Evolutionary conservation across 2,113 vertebrate species (phyloP), one percentile per base, ranked within the genome.

Genomic region (Periophthalmodon schlosseri): DNA sequence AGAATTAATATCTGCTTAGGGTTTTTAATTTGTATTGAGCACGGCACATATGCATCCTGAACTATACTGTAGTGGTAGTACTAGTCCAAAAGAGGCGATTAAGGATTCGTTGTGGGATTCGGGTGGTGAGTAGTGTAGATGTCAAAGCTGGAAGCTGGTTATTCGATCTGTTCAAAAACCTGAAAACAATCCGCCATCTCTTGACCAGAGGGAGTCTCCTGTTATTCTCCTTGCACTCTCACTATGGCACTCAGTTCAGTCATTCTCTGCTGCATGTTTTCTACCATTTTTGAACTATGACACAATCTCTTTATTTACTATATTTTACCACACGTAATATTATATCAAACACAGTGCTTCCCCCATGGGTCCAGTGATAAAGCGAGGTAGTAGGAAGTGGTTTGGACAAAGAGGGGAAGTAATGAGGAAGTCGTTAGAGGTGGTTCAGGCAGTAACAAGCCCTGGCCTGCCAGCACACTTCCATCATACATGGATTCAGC

Each of bases 381-480:
- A 81, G 63, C 82, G 66, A 77, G 54, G 81, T 79, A 80, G 69
- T 82, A 92, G 93, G 91, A 95, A 94, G 87, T 82, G 75, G 66
- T 73, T 68, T 75, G 76, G 79, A 95, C 93, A 96, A 95, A 93
- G 77, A 87, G 85, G 90, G 94, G 94, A 95, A 94, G 93, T 90
- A 93, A 95, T 94, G 87, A 93, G 94, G 93, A 95, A 94, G 93
- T 86, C 56, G 56, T 80, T 86, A 85, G 84, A 77, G 64, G 87
- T 90, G 88, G 87, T 87, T 93, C 74, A 49, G 80, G 82, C 79
- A 69, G 10, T 65, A 92, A 90, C 89, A 83, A 87, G 44, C 77
- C 77, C 84, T 88, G 24, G 57, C 24, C 69, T 71, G 75, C 76
- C 56, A 85, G 88, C 79, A 88, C 28, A 75, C 61, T 61, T 82